Evolutionary conservation across 2,797 vertebrate genomes (phyloP).

Genomic region (Carduelis carduelis): DNA sequence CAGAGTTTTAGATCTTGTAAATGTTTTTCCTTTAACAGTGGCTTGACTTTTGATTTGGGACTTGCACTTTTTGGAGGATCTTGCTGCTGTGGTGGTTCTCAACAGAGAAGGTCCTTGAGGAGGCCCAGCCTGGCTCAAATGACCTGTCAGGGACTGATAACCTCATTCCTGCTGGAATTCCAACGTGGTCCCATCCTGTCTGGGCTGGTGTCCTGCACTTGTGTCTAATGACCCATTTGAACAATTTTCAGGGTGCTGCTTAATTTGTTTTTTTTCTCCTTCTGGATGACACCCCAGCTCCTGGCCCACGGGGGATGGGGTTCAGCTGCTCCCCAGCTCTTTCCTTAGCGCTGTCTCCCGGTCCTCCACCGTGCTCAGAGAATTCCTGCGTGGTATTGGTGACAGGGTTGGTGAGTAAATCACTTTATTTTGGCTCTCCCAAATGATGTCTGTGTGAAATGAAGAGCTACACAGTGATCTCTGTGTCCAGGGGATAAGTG

Average conservation of each 20-base stretch:
- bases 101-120: background rate
- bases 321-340: background rate
- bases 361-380: background rate
- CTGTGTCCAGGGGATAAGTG: too few species aligned
- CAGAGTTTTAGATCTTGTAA: background rate
- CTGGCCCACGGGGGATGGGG: background rate
- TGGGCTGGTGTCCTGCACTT: background rate
- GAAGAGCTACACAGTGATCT: background rate
- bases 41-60: slow-evolving; percentile 15
- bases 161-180: background rate
- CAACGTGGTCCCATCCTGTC: background rate
- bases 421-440: background rate
- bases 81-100: background rate
- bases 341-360: background rate
- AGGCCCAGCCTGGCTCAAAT: background rate
- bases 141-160: background rate
- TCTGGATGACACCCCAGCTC: background rate
- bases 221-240: background rate
- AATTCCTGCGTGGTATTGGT: background rate
- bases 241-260: slow-evolving; percentile 42
- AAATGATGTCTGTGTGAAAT: background rate
- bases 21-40: background rate
- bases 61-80: background rate
- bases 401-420: slow-evolving; percentile 43
- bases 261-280: slow-evolving; percentile 10